Conservation (phyloP, 1,140 invertebrate genomes). For the Dreissena rostriformis region DNA sequence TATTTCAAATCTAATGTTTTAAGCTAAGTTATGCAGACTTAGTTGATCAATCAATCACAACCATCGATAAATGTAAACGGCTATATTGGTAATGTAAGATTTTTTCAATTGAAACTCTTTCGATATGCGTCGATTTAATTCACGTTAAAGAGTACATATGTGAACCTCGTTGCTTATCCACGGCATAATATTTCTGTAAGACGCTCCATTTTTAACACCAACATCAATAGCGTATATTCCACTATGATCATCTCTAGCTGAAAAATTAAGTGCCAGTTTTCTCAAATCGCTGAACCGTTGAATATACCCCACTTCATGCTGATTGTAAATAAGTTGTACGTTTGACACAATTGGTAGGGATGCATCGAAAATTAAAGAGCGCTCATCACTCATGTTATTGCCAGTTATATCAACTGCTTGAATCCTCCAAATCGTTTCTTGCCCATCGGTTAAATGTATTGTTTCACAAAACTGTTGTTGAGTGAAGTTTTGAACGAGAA, state of each 20-base stretch:
- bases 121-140: too few species aligned
- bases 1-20: too few species aligned
- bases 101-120: too few species aligned
- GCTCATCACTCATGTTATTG: constrained; percentile 46
- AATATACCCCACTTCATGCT: constrained; percentile 51
- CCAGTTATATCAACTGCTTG: constrained; percentile 55
- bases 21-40: too few species aligned
- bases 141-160: too few species aligned
- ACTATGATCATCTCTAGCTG: constrained; percentile 64
- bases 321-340: constrained; percentile 52
- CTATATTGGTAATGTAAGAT: too few species aligned
- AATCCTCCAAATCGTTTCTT: constrained; percentile 54
- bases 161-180: too few species aligned
- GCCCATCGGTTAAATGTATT: constrained; percentile 52
- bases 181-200: too few species aligned
- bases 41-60: too few species aligned
- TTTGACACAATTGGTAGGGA: constrained; percentile 52
- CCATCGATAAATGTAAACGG: too few species aligned
- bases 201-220: too few species aligned
- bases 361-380: constrained; percentile 58
- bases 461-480: constrained; percentile 40
- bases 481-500: constrained; percentile 23
- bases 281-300: constrained; percentile 64
- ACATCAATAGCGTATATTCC: constrained; percentile 51
- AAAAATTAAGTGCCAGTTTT: constrained; percentile 60